Conservation (phyloP, 2,888 invertebrate genomes). For the Volucella zonaria region DNA sequence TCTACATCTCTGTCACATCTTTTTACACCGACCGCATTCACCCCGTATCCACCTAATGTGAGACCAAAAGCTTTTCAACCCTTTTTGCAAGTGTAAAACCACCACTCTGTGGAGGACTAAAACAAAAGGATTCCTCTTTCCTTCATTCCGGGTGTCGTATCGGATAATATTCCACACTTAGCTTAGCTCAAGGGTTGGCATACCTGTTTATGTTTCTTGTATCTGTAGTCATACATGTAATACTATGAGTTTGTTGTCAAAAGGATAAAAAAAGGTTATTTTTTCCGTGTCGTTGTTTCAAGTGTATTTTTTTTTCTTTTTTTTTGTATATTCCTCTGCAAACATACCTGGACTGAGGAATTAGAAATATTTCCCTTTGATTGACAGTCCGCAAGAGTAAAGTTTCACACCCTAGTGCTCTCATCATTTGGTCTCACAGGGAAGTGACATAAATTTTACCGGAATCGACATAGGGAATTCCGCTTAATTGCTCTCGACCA, state of each 20-base stretch:
- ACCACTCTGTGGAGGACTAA: slow-evolving; percentile 37
- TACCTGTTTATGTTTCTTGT: slow-evolving; percentile 53
- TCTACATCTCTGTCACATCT: slow-evolving; percentile 64
- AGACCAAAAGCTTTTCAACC: slow-evolving; percentile 42
- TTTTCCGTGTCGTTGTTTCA: slow-evolving; percentile 13
- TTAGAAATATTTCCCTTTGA: slow-evolving; percentile 65
- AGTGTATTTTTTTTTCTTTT: slow-evolving; percentile 17
- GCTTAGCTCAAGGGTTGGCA: slow-evolving; percentile 56
- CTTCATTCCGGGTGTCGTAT: slow-evolving; percentile 20
- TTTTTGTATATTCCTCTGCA: not conserved
- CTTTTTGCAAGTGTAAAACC: slow-evolving; percentile 32
- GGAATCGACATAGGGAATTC: slow-evolving; percentile 55
- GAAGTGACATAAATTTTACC: slow-evolving; percentile 25
- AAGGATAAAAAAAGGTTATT: slow-evolving; percentile 38
- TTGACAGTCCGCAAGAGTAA: slow-evolving; percentile 68
- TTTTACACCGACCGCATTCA: slow-evolving; percentile 62
- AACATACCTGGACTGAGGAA: slow-evolving; percentile 15
- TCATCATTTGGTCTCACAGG: slow-evolving; percentile 12
- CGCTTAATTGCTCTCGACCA: slow-evolving; percentile 66
- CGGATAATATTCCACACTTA: slow-evolving; percentile 67
- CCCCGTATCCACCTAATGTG: slow-evolving; percentile 41
- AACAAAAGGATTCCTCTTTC: slow-evolving; percentile 53
- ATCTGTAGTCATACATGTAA: slow-evolving; percentile 40
- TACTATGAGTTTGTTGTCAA: slow-evolving; percentile 25
- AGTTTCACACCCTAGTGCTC: slow-evolving; percentile 32